Conservation (phyloP, 2,888 invertebrate genomes). For the Podotricha telesiphe region DNA sequence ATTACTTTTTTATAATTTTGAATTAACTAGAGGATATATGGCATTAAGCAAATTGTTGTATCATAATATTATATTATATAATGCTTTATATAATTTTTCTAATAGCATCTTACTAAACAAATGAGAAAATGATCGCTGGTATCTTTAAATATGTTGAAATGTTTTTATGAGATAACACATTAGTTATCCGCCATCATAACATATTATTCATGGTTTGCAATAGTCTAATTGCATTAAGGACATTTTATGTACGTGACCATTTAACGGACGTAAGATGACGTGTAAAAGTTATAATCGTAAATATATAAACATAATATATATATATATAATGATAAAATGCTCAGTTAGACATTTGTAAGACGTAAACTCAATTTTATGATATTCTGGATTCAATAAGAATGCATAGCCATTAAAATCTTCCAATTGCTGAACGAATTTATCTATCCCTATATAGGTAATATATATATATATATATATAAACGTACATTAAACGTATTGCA, state of each 20-base stretch:
- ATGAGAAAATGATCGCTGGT: no score
- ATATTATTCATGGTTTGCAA: background rate
- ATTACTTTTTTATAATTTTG: no score
- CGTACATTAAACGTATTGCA: no score
- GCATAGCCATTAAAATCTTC: background rate
- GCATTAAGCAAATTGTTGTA: no score
- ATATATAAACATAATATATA: background rate
- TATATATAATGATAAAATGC: background rate
- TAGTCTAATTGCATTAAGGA: conserved; percentile 3
- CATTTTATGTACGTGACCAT: background rate
- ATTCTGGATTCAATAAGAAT: background rate
- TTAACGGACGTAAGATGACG: background rate
- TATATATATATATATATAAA: no score
- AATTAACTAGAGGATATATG: no score
- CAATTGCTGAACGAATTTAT: no score
- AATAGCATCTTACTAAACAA: no score
- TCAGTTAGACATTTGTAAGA: background rate
- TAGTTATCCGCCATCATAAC: background rate
- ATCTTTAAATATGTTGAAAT: background rate
- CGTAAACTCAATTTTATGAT: background rate
- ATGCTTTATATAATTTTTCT: no score
- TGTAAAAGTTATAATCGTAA: background rate
- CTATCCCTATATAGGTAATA: no score
- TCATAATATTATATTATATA: no score
- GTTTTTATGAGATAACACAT: background rate